Percentiles rank a stretch among this genome's conserved stretches.
These are phyloP conservation scores for Chionodraco myersi DNA, from an alignment of 2,113 vertebrate genomes.

Conservation along the genomic window DNA sequence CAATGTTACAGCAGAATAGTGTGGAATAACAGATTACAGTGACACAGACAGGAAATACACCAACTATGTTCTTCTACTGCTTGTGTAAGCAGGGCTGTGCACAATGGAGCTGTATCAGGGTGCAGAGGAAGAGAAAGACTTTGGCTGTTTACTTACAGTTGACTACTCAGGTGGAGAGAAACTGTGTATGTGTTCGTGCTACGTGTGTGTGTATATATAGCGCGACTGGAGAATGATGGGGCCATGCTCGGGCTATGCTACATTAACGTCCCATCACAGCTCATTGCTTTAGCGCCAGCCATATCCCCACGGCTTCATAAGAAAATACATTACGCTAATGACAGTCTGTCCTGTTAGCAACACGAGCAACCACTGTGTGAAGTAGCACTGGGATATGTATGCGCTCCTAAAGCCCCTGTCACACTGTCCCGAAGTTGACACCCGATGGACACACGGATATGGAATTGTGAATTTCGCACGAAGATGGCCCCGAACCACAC, in stretches of 20 bases:
- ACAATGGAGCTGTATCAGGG: constrained; percentile 17
- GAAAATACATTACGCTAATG: constrained; percentile 76
- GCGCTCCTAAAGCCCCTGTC: neutral
- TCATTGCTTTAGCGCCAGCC: constrained; percentile 74
- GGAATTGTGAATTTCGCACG: too few species aligned
- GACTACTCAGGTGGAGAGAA: constrained; percentile 53
- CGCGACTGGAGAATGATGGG: constrained; percentile 59
- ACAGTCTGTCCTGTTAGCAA: constrained; percentile 72
- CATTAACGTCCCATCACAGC: constrained; percentile 79
- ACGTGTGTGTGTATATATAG: constrained; percentile 7
- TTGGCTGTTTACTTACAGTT: constrained; percentile 60
- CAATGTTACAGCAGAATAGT: constrained; percentile 56
- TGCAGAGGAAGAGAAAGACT: neutral
- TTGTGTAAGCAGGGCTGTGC: constrained; percentile 30
- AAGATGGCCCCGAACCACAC: too few species aligned
- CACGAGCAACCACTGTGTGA: constrained; percentile 21
- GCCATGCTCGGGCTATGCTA: constrained; percentile 63
- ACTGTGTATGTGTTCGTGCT: neutral
- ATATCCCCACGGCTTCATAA: constrained; percentile 73
- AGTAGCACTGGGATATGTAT: neutral
- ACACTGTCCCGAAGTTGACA: too few species aligned
- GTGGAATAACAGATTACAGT: constrained; percentile 66
- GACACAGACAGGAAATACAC: constrained; percentile 70
- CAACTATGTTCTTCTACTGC: neutral
- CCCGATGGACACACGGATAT: too few species aligned